These are phyloP conservation scores for Chondrosia reniformis DNA, from an alignment of 37 sponge, comb jelly and placozoan genomes.

Conservation along the genomic window DNA sequence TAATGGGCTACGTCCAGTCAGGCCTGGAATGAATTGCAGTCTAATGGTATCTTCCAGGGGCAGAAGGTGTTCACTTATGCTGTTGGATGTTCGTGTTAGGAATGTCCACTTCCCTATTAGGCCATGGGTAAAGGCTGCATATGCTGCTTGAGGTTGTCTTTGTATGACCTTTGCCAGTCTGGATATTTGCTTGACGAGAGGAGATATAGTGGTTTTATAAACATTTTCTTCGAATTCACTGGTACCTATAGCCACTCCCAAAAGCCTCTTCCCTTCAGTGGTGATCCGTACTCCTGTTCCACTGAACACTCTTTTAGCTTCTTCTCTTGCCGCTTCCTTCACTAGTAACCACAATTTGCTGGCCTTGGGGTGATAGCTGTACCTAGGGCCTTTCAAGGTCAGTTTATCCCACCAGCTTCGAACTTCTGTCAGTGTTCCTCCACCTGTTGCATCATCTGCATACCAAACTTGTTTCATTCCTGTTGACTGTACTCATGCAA, in stretches of 20 bases:
- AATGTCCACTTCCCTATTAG: slow-evolving; percentile 4
- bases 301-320: background rate
- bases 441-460: too few relatives aligned
- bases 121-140: slow-evolving; percentile 1
- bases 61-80: background rate
- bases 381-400: background rate
- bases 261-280: slow-evolving; percentile 3
- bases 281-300: background rate
- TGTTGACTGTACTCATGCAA: too few relatives aligned
- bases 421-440: background rate
- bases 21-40: too few relatives aligned
- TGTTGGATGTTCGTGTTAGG: background rate
- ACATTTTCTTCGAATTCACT: background rate
- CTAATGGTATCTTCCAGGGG: background rate
- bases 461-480: too few relatives aligned
- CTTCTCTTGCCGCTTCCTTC: background rate
- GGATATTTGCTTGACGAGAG: background rate
- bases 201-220: background rate
- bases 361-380: background rate
- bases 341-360: background rate
- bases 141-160: slow-evolving; percentile 3
- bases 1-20: too few relatives aligned
- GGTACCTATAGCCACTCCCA: background rate
- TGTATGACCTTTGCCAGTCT: background rate
- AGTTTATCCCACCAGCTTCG: background rate